Percentiles rank a stretch among this genome's conserved stretches.
phyloP scores from a whole-genome alignment of 2,797 vertebrate species.

The Poecilia velifera region DNA sequence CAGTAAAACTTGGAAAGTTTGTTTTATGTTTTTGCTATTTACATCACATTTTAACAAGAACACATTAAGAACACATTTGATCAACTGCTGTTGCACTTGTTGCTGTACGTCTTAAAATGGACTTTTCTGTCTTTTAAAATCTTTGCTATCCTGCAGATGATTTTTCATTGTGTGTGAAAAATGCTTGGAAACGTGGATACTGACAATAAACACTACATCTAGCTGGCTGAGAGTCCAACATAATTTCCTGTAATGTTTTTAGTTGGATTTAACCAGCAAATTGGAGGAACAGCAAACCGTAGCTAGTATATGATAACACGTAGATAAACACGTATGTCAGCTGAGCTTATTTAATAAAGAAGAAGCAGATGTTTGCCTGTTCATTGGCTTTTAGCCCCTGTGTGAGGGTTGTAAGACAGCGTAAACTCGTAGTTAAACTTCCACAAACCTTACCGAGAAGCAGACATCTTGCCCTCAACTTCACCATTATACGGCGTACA shows the following conservation, averaged over 20 bases:
- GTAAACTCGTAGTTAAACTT: neutral
- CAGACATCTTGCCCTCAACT: slow-evolving; percentile 80
- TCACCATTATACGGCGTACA: slow-evolving; percentile 72
- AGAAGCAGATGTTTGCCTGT: neutral
- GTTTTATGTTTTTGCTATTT: neutral
- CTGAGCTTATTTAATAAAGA: neutral
- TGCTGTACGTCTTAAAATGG: neutral
- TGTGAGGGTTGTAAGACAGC: neutral
- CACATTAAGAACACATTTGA: neutral
- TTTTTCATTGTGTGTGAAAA: neutral
- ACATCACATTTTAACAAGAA: neutral
- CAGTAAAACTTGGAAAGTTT: neutral
- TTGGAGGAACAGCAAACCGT: neutral
- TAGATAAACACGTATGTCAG: neutral
- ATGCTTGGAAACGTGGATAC: neutral
- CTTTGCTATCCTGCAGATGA: neutral
- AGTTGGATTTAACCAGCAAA: neutral
- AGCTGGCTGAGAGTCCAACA: neutral
- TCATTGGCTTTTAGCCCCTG: slow-evolving; percentile 41
- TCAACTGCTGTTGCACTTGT: neutral
- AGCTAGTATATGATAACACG: too few relatives aligned
- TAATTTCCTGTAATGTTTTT: neutral
- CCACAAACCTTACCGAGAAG: slow-evolving; percentile 72
- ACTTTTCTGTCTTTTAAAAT: neutral
- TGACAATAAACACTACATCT: neutral